phyloP scores from a whole-genome alignment of 2,797 vertebrate species.

The Moxostoma hubbsi region DNA sequence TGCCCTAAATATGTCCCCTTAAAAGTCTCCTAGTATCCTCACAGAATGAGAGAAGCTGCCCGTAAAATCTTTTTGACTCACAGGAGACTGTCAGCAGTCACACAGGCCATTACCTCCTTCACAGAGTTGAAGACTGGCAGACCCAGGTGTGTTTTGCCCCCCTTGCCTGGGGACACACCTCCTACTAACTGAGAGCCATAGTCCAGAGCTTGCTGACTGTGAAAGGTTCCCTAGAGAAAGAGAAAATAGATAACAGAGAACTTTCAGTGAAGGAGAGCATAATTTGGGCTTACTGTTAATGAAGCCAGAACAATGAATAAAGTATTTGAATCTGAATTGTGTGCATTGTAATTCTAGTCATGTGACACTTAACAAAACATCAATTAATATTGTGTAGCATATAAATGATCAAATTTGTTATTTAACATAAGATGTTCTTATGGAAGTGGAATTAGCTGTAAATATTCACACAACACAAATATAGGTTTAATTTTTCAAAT shows the following conservation, averaged over 20 bases:
- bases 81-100: slow-evolving; percentile 2
- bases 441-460: too few species aligned
- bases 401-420: too few species aligned
- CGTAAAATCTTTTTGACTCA: not conserved
- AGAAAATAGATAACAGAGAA: slow-evolving; percentile 50
- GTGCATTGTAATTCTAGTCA: too few species aligned
- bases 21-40: not conserved
- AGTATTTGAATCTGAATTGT: too few species aligned
- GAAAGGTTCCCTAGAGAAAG: slow-evolving; percentile 91
- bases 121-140: slow-evolving; percentile 96
- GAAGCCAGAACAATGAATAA: too few species aligned
- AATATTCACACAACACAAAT: too few species aligned
- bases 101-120: slow-evolving; percentile 85
- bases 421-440: too few species aligned
- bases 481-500: too few species aligned
- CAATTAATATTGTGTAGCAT: too few species aligned
- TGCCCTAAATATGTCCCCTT: slow-evolving; percentile 3
- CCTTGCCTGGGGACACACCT: slow-evolving; percentile 95
- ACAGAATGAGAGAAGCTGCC: slow-evolving; percentile 29
- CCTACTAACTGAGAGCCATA: slow-evolving; percentile 96
- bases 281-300: too few species aligned
- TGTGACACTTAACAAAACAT: too few species aligned
- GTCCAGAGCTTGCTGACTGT: slow-evolving; percentile 95
- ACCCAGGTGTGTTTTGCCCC: slow-evolving; percentile 91
- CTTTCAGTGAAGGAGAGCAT: not conserved